These are phyloP conservation scores for Chloroceryle aenea DNA, from an alignment of 2,113 vertebrate species.

Conservation along the genomic window DNA sequence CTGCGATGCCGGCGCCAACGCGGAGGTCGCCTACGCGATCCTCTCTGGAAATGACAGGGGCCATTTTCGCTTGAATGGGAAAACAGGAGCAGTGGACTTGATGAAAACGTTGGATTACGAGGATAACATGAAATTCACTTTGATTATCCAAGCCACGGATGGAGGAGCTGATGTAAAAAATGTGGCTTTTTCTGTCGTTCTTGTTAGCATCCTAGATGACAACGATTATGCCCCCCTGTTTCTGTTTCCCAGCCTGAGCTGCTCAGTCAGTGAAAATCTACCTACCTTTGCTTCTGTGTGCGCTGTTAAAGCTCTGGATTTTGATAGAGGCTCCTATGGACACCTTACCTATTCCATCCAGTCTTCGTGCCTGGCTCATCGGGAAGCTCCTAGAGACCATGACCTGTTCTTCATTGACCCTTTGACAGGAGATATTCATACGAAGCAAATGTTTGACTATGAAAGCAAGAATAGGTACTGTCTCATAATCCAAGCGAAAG, in stretches of 20 bases:
- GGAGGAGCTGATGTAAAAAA: slow-evolving; percentile 74
- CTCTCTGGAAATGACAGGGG: slow-evolving; percentile 85
- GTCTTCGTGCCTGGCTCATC: slow-evolving; percentile 80
- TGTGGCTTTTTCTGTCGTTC: slow-evolving; percentile 81
- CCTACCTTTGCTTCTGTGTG: slow-evolving; percentile 84
- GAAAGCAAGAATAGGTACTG: slow-evolving; percentile 85
- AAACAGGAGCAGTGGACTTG: slow-evolving; percentile 82
- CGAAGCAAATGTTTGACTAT: slow-evolving; percentile 87
- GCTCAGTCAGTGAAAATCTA: slow-evolving; percentile 84
- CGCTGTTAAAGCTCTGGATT: slow-evolving; percentile 85
- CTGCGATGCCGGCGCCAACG: slow-evolving; percentile 80
- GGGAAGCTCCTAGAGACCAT: slow-evolving; percentile 70
- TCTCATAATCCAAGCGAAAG: slow-evolving; percentile 86
- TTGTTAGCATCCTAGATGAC: slow-evolving; percentile 84
- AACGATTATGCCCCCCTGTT: slow-evolving; percentile 91
- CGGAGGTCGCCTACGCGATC: slow-evolving; percentile 81
- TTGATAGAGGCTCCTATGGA: slow-evolving; percentile 86
- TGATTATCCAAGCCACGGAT: slow-evolving; percentile 86
- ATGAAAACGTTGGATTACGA: slow-evolving; percentile 87
- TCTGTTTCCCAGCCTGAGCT: slow-evolving; percentile 81
- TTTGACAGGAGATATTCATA: slow-evolving; percentile 86
- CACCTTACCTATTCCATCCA: slow-evolving; percentile 88
- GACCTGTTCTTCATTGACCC: slow-evolving; percentile 87
- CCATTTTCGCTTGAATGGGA: slow-evolving; percentile 79
- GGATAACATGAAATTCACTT: slow-evolving; percentile 78